Evolutionary conservation across 2,797 vertebrate species (phyloP).

Genomic region (Pampus argenteus): DNA sequence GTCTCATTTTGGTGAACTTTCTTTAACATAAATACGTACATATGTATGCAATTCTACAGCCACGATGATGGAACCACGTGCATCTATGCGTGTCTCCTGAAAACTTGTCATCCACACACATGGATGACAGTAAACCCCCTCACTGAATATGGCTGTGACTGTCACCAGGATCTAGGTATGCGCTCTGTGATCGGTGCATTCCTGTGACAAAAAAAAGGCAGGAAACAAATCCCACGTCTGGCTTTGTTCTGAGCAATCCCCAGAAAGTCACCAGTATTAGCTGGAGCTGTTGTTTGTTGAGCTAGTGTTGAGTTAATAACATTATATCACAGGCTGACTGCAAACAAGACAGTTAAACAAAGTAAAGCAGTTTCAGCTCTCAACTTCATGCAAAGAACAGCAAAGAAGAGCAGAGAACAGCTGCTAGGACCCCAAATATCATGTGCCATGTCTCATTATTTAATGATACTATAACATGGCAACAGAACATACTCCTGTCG

Average conservation of each 20-base stretch:
- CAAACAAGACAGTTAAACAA: background rate
- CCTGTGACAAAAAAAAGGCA: constrained; percentile 22
- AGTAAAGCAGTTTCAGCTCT: background rate
- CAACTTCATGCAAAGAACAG: background rate
- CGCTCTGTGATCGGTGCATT: constrained; percentile 5
- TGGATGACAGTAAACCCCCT: background rate
- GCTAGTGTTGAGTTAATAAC: background rate
- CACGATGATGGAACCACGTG: too few species aligned
- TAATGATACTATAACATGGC: background rate
- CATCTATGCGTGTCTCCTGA: background rate
- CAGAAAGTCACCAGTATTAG: constrained; percentile 32
- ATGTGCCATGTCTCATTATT: background rate
- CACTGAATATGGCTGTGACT: background rate
- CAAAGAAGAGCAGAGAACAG: background rate
- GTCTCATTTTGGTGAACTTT: background rate
- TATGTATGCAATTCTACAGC: background rate
- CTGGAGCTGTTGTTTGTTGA: background rate
- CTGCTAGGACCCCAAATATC: background rate
- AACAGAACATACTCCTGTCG: background rate
- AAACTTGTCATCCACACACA: background rate
- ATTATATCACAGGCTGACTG: constrained; percentile 1
- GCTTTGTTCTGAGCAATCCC: constrained; percentile 42
- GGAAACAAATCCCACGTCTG: constrained; percentile 12
- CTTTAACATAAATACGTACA: background rate
- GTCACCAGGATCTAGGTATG: background rate